These are phyloP conservation scores for Anguilla obscura DNA, from an alignment of 2,797 vertebrate genomes.

Conservation along the genomic window DNA sequence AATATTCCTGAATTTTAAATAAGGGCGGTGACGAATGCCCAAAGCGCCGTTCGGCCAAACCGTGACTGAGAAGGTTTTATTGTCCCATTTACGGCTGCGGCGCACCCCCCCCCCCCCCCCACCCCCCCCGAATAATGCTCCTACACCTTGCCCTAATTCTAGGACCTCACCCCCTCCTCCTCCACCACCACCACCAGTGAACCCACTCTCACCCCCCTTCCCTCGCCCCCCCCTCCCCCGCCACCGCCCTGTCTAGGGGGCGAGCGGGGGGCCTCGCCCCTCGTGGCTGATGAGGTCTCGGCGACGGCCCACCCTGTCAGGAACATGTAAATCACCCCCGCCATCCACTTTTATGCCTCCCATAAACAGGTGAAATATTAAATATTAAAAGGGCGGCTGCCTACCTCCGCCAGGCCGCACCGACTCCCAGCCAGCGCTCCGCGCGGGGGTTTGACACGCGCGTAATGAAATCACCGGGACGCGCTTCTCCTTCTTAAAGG, in stretches of 20 bases:
- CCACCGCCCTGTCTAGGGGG: constrained; percentile 40
- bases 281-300: constrained; percentile 60
- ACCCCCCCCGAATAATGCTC: constrained; percentile 47
- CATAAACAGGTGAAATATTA: constrained; percentile 58
- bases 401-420: constrained; percentile 30
- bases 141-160: constrained; percentile 66
- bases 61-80: constrained; percentile 69
- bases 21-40: constrained; percentile 70
- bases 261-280: constrained; percentile 42
- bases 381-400: constrained; percentile 56
- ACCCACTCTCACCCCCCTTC: constrained; percentile 50
- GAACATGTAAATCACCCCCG: constrained; percentile 55
- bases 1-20: constrained; percentile 77
- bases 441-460: constrained; percentile 48
- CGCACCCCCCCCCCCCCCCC: constrained; percentile 44
- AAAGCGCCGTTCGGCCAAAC: constrained; percentile 73
- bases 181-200: not conserved
- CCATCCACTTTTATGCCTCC: constrained; percentile 42
- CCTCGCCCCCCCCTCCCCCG: constrained; percentile 57
- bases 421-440: not conserved
- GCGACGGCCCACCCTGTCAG: constrained; percentile 62
- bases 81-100: constrained; percentile 67
- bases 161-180: constrained; percentile 52
- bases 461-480: constrained; percentile 52
- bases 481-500: constrained; percentile 16